Evolutionary conservation across 2,797 vertebrate species (phyloP), one percentile per base, ranked within the genome.

Genomic region (Eulemur albifrons): DNA sequence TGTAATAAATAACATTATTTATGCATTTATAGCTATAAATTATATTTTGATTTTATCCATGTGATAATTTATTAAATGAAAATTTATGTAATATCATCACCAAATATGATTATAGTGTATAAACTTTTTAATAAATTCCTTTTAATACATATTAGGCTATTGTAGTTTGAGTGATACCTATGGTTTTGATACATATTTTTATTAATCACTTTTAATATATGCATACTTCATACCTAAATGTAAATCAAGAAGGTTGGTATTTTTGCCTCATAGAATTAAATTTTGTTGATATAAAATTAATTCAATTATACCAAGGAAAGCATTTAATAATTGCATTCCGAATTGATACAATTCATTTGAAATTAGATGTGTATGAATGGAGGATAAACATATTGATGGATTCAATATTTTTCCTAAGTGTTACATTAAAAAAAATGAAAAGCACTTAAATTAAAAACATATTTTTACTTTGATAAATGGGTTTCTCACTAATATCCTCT

Each of bases 251-350:
- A 48, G 25, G 13, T 1, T 73, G 25, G 10, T 11, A 75, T 59
- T 96, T 94, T 90, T 79, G 8, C 40, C 88, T 90, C 20, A 45
- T 84, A 93, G 38, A 5, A 6, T 88, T 85, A 90, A 94, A 77
- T 38, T 79, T 86, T 86, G 32, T 93, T 70, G 84, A 85, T 95
- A 50, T 1, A 88, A 93, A 91, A 65, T 83, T 52, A 91, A 80
- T 81, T 75, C 63, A 90, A 88, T 83, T 76, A 85, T 90, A 50
- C 63, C 15, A 91, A 90, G 35, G 61, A 93, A 94, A 88, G 3
- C 21, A 77, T 61, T 93, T 32, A 93, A 69, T 96, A 86, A 89
- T 73, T 93, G 18, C 5, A 30, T 82, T 92, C 20, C 20, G 93
- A 61, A 79, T 96, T 89, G 57, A 30, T 48, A 38, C 2, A 45